phyloP scores from a whole-genome alignment of 2,113 vertebrate species.

The chimpanzee (Pan troglodytes) region DNA sequence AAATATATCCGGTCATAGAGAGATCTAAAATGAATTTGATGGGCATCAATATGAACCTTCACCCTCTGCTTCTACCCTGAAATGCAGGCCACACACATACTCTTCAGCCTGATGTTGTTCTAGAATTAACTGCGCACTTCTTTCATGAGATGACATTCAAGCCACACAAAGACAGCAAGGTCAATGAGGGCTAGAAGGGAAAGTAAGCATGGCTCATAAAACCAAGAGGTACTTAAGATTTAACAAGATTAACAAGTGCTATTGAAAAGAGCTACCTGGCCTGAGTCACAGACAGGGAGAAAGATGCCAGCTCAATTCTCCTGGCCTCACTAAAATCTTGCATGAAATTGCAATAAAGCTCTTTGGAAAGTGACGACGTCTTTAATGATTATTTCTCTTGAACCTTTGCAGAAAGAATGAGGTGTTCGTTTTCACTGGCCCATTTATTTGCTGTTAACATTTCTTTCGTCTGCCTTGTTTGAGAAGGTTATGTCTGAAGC shows the following conservation, averaged over 20 bases:
- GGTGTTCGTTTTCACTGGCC: neutral
- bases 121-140: conserved; percentile 54
- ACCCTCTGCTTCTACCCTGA: neutral
- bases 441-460: neutral
- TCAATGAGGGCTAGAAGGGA: conserved; percentile 55
- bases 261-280: conserved; percentile 36
- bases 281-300: neutral
- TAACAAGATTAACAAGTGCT: conserved; percentile 72
- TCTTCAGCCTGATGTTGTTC: neutral
- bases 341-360: neutral
- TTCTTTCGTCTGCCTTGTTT: conserved; percentile 36
- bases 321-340: neutral
- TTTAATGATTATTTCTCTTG: conserved; percentile 46
- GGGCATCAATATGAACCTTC: neutral
- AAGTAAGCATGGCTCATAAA: conserved; percentile 62
- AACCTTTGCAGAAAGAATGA: neutral
- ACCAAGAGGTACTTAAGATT: conserved; percentile 66
- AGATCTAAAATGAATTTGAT: neutral
- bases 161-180: conserved; percentile 40
- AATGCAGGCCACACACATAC: neutral
- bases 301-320: conserved; percentile 1
- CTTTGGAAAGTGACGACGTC: conserved; percentile 5
- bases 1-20: neutral
- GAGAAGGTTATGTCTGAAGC: neutral
- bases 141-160: conserved; percentile 53